Base-by-base conservation (phyloP, 2,113 vertebrate genomes). In the Chunga burmeisteri region DNA sequence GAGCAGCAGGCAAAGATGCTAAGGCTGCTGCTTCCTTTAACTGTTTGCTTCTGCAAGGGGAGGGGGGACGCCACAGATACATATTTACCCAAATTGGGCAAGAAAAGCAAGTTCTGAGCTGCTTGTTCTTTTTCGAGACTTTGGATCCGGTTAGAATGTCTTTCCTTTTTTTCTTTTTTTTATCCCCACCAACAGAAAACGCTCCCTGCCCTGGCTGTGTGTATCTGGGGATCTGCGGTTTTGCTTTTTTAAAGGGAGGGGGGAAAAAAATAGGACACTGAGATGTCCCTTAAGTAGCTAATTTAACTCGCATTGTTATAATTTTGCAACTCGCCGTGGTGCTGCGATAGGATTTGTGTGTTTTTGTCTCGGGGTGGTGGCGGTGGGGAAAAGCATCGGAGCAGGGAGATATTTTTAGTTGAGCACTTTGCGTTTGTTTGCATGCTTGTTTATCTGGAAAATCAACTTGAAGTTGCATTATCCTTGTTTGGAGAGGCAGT, bases 391-490 rank as follows among this genome's bases (percentile, higher is more conserved):
- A 95, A 90, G 72, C 93, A 56, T 86, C 18, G 62, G 68, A 97
- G 87, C 79, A 58, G 68, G 16, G 80, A 93, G 93, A 86, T 96
- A 96, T 97, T 97, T 97, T 97, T 96, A 97, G 96, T 95, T 90
- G 94, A 92, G 95, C 93, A 93, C 85, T 96, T 93, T 81, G 90
- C 90, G 83, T 96, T 96, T 96, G 96, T 83, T 95, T 96, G 93
- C 90, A 58, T 96, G 96, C 93, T 96, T 96, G 93, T 97, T 97
- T 97, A 96, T 98, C 96, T 96, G 94, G 86, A 96, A 97, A 97
- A 97, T 93, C 97, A 96, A 93, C 96, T 96, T 74, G 73, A 94
- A 96, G 94, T 97, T 95, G 92, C 94, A 81, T 94, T 97, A 94
- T 93, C 92, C 96, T 96, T 94, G 94, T 96, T 97, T 94, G 95